Percentiles rank a stretch among this genome's conserved stretches.
These are phyloP conservation scores for Xenopus laevis DNA, from an alignment of 2,113 vertebrate species.

Conservation along the genomic window DNA sequence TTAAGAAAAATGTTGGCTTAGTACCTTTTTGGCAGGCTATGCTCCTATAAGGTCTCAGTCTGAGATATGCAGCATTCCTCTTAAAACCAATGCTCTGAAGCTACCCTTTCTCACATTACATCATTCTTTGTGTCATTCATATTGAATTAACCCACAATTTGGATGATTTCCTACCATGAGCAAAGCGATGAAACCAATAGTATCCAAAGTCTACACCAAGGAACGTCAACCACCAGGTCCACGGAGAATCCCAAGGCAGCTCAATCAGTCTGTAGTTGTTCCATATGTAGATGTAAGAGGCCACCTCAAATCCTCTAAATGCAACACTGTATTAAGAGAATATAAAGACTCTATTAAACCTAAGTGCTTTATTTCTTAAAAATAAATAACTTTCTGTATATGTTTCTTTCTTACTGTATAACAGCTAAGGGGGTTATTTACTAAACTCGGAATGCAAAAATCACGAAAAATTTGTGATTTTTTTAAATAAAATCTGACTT, in stretches of 20 bases:
- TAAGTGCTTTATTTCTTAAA: too few species aligned
- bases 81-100: not conserved
- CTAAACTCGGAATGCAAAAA: too few species aligned
- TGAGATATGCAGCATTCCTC: not conserved
- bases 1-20: too few species aligned
- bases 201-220: slow-evolving; percentile 84
- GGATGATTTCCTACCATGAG: slow-evolving; percentile 71
- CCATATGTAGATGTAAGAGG: slow-evolving; percentile 81
- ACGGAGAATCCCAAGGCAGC: slow-evolving; percentile 83
- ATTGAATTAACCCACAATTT: slow-evolving; percentile 1
- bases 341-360: not conserved
- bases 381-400: too few species aligned
- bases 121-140: not conserved
- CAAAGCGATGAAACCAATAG: slow-evolving; percentile 85
- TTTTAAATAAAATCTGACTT: too few species aligned
- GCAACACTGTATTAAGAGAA: slow-evolving; percentile 65
- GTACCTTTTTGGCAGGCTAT: too few species aligned
- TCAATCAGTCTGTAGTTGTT: slow-evolving; percentile 72
- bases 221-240: slow-evolving; percentile 87
- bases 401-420: too few species aligned
- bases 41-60: too few species aligned
- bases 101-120: not conserved
- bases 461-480: too few species aligned
- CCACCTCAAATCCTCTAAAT: slow-evolving; percentile 75
- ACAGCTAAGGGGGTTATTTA: too few species aligned